Base-by-base conservation (phyloP, 2,113 vertebrate genomes). In the Rynchops niger region DNA sequence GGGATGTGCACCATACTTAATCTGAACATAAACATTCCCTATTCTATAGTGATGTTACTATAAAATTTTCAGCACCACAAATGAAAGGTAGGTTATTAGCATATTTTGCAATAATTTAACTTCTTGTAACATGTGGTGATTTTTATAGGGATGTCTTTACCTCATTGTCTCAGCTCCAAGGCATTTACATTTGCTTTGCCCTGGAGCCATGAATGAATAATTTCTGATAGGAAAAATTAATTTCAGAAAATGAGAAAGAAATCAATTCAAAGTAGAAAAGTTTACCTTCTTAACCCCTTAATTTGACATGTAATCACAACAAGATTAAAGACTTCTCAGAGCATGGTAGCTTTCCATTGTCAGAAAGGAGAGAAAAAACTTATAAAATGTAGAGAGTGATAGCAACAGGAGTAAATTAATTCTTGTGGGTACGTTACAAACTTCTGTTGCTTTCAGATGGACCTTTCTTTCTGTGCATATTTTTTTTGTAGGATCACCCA, bases 271-370 rank as follows among this genome's bases (percentile, higher is more conserved):
- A 52, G 27, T 20, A 80, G 30, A 81, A 92, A 84, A 22, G 50
- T 52, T 96, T 93, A 86, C 56, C 34, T 96, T 88, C 63, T 91
- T 43, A 92, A 50, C 22, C 61, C 14, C 50, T 76, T 94, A 92
- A 94, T 95, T 82, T 86, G 65, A 84, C 72, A 72, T 5, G 4
- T 45, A 91, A 88, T 91, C 30, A 62, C 45, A 86, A 74, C 27
- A 84, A 82, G 29, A 85, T 87, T 78, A 82, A 94, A 85, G 50
- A 71, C 43, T 95, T 92, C 62, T 90, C n/a, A 66, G 49, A 66
- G 17, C 59, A 52, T 16, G 23, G 26, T 12, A 53, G 30, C 22
- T 65, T 89, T 67, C 15, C 27, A 20, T 52, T 76, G n/a, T n/a
- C 82, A 86, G 53, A 32, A 76, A 53, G 36, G 20, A 89, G n/a